Base-by-base conservation (phyloP, 2,113 vertebrate genomes). In the Tympanuchus pallidicinctus region DNA sequence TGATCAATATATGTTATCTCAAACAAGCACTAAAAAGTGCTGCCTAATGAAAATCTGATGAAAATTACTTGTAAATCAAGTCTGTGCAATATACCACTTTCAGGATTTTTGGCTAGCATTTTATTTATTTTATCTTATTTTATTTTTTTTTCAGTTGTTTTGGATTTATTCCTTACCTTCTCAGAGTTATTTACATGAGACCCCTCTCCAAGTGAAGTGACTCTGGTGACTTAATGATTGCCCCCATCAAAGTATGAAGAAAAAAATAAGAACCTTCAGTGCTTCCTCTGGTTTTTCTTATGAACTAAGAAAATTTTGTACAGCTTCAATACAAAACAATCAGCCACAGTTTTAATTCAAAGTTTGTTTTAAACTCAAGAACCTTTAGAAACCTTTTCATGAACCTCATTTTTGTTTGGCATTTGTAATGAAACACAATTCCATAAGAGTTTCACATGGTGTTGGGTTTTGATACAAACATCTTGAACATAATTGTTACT, bases 401-500 rank as follows among this genome's bases (percentile, higher is more conserved):
- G 56, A 91, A 89, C n/a, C 17, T 81, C 13, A 38, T 82, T 91
- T 92, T 42, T 88, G 38, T 82, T 91, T 87, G 32, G 21, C 6
- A 30, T 91, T 66, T 74, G 11, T 70, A 88, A 42, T 52, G 56
- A 91, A 93, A 91, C 17, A 47, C 8, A 42, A 52, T 63, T 40
- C 10, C 28, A 6, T 0, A 0, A 66, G 14, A 45, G 10, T 76
- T 92, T 92, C 32, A 40, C 22, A 24, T 67, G 5, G 54, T 8
- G 94, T 96, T 38, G 56, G 19, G n/a, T 93, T 93, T 91, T 50
- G 42, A 60, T 89, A 57, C 47, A 90, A 93, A 88, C 22, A 69
- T 86, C 34, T 83, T 78, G 42, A 89, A 66, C 0, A 0, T 27
- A 81, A 88, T 74, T 81, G 10, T 47, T 77, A 32, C 67, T 92